phyloP scores from a whole-genome alignment of 35 echinoderm and acorn worm species.

The Apostichopus californicus region DNA sequence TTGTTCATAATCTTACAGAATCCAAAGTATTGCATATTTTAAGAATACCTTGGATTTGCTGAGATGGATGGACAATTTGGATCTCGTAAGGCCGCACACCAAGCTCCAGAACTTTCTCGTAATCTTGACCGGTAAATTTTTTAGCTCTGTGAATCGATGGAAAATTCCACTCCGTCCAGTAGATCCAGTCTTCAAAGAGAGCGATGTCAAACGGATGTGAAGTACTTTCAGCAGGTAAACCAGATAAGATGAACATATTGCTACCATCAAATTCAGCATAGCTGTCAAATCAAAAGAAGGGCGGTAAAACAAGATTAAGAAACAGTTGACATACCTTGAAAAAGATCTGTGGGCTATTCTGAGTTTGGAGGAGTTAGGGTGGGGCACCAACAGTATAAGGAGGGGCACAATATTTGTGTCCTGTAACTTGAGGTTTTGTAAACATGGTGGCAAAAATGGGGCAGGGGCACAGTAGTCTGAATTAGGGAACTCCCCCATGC shows the following conservation, averaged over 20 bases:
- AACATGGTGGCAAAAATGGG: too few species aligned
- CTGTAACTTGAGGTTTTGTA: too few species aligned
- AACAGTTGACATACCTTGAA: neutral
- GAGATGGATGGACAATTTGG: slow-evolving; percentile 55
- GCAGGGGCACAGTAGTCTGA: too few species aligned
- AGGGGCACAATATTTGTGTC: too few species aligned
- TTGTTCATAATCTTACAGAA: too few species aligned
- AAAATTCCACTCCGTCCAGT: slow-evolving; percentile 94
- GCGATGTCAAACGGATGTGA: slow-evolving; percentile 92
- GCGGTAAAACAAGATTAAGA: neutral
- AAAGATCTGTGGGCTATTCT: neutral
- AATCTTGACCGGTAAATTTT: slow-evolving; percentile 45
- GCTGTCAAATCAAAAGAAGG: slow-evolving; percentile 19
- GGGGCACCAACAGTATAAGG: too few species aligned
- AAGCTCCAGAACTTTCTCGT: slow-evolving; percentile 20
- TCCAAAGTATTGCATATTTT: too few species aligned
- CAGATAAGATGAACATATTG: slow-evolving; percentile 38
- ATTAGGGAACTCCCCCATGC: too few species aligned
- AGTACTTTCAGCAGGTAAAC: slow-evolving; percentile 26
- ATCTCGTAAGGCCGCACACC: slow-evolving; percentile 46
- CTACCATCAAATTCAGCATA: slow-evolving; percentile 43
- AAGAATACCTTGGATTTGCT: slow-evolving; percentile 54
- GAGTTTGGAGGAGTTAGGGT: neutral
- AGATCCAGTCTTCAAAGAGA: slow-evolving; percentile 86
- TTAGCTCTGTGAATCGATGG: slow-evolving; percentile 35